Evolutionary conservation across 2,113 vertebrate genomes (phyloP), one percentile per base, ranked within the genome.

Genomic region (Phylloscopus whistleri): DNA sequence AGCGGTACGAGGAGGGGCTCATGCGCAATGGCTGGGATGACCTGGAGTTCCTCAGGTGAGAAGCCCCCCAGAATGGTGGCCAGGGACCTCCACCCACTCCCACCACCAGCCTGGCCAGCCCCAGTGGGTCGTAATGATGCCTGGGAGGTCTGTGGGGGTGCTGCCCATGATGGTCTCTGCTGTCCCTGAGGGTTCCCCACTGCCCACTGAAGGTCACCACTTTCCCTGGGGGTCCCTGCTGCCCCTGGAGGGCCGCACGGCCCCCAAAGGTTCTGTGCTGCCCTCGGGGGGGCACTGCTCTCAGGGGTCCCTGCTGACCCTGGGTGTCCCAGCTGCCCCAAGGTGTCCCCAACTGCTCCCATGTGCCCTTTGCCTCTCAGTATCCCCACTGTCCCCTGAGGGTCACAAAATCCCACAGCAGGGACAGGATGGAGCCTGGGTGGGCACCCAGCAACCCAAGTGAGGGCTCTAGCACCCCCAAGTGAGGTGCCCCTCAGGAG

Each of bases 1-100:
- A 99, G 97, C 95, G 97, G 72, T 99, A 99, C 79, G 99, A 99
- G 96, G 98, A 98, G 92, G 99, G 99, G 23, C 98, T 99, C 63
- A 97, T 99, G 78, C 99, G 98, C 97, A 99, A 99, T 20, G 99
- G 99, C 97, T 99, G 99, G 99, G 99, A 99, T 13, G 99, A 99
- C 95, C 98, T 99, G 93, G 99, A 99, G 96, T 99, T 99, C 96
- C 99, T 99, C 97, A 99, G 99, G 99, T 99, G 96, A 89, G 94
- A 19, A 28, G 27, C 28, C 10, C 24, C 51, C 30, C 30, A 10
- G 7, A 28, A 28, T 0, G 2, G 9, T 9, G 27, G 9, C 26
- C 19, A 31, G 44, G 31, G 43, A 23, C 13, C 15, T 35, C 20
- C 28, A 37, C 22, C n/a, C 31, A 3, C 20, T 48, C 62, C 63